Conservation (phyloP, 2,113 vertebrate species). For the Arenaria interpres region DNA sequence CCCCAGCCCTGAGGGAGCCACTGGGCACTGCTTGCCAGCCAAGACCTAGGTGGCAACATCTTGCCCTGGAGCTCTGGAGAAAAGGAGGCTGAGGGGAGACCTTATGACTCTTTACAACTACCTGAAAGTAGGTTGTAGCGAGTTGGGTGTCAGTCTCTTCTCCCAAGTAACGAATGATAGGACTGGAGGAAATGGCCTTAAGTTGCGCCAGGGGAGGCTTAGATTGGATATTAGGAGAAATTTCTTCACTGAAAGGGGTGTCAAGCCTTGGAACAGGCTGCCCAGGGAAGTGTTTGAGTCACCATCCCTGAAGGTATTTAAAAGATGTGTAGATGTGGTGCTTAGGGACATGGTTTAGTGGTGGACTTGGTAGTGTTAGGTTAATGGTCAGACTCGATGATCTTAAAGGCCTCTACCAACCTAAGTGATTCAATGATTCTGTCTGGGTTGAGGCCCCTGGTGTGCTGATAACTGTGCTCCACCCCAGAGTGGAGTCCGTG, state of each 20-base stretch:
- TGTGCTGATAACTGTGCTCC: not conserved
- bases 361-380: not conserved
- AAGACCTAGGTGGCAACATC: not conserved
- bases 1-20: not conserved
- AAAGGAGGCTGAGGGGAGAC: not conserved
- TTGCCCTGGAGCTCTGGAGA: not conserved
- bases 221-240: not conserved
- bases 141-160: not conserved
- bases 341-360: not conserved
- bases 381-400: not conserved
- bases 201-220: not conserved
- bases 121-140: not conserved
- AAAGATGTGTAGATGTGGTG: not conserved
- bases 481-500: not conserved
- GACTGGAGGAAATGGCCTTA: not conserved
- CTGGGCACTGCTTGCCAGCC: fast-evolving
- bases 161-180: not conserved
- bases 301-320: not conserved
- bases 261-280: not conserved
- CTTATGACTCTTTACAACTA: not conserved
- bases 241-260: not conserved
- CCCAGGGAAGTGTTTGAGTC: not conserved
- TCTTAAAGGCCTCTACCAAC: not conserved
- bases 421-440: not conserved
- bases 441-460: not conserved